Evolutionary conservation across 2,888 invertebrate species (phyloP), one percentile per base, ranked within the genome.

Genomic region (Drosophila pseudotalamancana): DNA sequence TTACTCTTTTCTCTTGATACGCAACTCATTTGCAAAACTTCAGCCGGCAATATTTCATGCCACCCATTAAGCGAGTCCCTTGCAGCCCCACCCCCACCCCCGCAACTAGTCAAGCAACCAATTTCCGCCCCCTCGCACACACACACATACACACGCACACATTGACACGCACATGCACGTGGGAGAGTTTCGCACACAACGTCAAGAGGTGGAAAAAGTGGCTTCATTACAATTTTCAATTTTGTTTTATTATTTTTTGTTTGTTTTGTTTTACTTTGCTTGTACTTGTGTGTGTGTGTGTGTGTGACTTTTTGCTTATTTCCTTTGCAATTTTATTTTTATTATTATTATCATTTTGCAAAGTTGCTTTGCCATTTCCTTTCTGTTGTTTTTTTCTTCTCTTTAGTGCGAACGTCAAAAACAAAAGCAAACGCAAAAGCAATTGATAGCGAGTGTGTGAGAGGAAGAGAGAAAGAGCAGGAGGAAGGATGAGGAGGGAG

Each of bases 141-240:
- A 63, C 67, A 49, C 45, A 59, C 67, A 66, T 46, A 34, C 32
- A 55, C 34, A 71, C 50, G 64, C 63, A 48, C 32, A 54, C 66
- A 67, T 39, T 34, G 34, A 25, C 23, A 62, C 35, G 39, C 49
- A 53, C 31, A 56, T 8, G 56, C 54, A 66, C 43, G 18, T 29
- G 50, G 54, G 56, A 65, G 62, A 66, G 61, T 66, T 57, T 50
- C 29, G 35, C 56, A 57, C 35, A 45, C 27, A 54, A 27, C 16
- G 50, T 14, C 12, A 14, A 59, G 35, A 59, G 67, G 50, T 56
- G 66, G 64, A 67, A 72, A 77, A 88, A 81, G 79, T 77, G 73
- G 87, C 89, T 87, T 88, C 84, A 87, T 87, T 89, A 89, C 87
- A 79, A 88, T 78, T 87, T 87, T 87, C 89, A 88, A 88, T 89